Evolutionary conservation across 1,140 invertebrate species (phyloP), one percentile per base, ranked within the genome.

Genomic region (Homalodisca vitripennis): DNA sequence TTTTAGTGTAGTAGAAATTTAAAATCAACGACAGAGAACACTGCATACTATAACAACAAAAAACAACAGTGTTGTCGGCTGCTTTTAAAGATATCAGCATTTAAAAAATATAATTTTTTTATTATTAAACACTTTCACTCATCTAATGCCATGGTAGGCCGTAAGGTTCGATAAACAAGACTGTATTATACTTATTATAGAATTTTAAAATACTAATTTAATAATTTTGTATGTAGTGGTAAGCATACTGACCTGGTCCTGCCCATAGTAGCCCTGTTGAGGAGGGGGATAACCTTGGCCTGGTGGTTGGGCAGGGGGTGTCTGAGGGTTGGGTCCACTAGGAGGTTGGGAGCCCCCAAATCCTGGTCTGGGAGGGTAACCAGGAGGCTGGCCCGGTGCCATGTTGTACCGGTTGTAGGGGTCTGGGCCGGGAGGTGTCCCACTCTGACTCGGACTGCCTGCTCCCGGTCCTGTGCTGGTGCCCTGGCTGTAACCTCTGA

Each of bases 181-280:
- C n/a, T n/a, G n/a, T n/a, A n/a, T n/a, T n/a, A n/a, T n/a, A n/a
- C n/a, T n/a, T n/a, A n/a, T n/a, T n/a, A n/a, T n/a, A n/a, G n/a
- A n/a, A n/a, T n/a, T n/a, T n/a, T n/a, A n/a, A n/a, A n/a, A n/a
- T n/a, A n/a, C n/a, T n/a, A n/a, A n/a, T n/a, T n/a, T n/a, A n/a
- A n/a, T n/a, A n/a, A n/a, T n/a, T n/a, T n/a, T n/a, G n/a, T n/a
- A n/a, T n/a, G n/a, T n/a, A n/a, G n/a, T n/a, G n/a, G n/a, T n/a
- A n/a, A n/a, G n/a, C n/a, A n/a, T n/a, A n/a, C n/a, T n/a, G 14
- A 84, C 84, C 77, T 85, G 84, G 34, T 85, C 84, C 55, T 80
- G 80, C 73, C 85, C 79, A 76, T 88, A 88, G 78, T 88, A 89
- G 72, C 88, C 87, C 76, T 85, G 86, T 74, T 87, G 86, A 63